Evolutionary conservation across 2,888 invertebrate genomes (phyloP).

Genomic region (Phrixothrix hirtus): DNA sequence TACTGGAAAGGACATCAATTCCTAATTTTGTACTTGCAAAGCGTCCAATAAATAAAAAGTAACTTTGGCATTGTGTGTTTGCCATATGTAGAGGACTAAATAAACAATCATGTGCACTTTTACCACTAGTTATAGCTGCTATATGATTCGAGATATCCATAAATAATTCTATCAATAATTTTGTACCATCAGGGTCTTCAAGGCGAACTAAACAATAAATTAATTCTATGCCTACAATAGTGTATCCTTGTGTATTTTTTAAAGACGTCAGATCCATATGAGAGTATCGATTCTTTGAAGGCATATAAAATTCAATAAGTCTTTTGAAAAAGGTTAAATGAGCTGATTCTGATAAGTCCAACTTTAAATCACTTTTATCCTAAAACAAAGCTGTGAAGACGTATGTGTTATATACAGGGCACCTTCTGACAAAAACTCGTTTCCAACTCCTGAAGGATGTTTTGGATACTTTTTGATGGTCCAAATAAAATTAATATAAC

Average conservation of each 20-base stretch:
- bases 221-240: slow-evolving; percentile 72
- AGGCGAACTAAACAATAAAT: slow-evolving; percentile 70
- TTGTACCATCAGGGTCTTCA: slow-evolving; percentile 67
- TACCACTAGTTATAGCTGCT: slow-evolving; percentile 69
- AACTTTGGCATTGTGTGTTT: slow-evolving; percentile 90
- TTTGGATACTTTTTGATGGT: too few relatives aligned
- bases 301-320: slow-evolving; percentile 83
- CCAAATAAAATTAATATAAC: too few relatives aligned
- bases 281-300: slow-evolving; percentile 85
- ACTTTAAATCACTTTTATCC: slow-evolving; percentile 51
- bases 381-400: too few relatives aligned
- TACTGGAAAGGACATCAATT: slow-evolving; percentile 70
- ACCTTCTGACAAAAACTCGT: too few relatives aligned
- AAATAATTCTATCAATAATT: slow-evolving; percentile 77
- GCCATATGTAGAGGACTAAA: slow-evolving; percentile 87
- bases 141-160: slow-evolving; percentile 78
- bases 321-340: slow-evolving; percentile 72
- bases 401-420: too few relatives aligned
- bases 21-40: slow-evolving; percentile 75
- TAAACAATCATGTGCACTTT: slow-evolving; percentile 82
- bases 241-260: slow-evolving; percentile 64
- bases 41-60: slow-evolving; percentile 91
- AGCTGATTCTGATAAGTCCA: slow-evolving; percentile 65
- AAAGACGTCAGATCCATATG: slow-evolving; percentile 73
- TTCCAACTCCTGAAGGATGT: too few relatives aligned